Evolutionary conservation across 2,113 vertebrate genomes (phyloP).

Genomic region (Grallaria varia): DNA sequence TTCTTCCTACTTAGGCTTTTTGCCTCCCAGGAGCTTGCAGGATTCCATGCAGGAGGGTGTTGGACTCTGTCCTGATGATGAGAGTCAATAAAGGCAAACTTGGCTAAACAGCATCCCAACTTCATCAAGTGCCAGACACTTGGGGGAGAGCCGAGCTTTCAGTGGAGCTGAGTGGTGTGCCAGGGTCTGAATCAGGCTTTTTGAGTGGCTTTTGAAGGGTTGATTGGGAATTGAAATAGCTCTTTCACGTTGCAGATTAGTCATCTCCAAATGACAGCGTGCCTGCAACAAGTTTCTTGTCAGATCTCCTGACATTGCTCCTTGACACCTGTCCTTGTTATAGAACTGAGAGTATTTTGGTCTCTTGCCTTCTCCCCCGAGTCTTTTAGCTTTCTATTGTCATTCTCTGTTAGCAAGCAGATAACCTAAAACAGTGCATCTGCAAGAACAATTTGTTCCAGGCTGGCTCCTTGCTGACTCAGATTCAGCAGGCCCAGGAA

Average conservation of each 20-base stretch:
- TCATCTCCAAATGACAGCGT: neutral
- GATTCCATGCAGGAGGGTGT: neutral
- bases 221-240: constrained; percentile 14
- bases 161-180: neutral
- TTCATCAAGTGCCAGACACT: neutral
- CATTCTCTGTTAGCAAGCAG: neutral
- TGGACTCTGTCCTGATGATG: neutral
- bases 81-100: neutral
- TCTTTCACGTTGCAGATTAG: constrained; percentile 9
- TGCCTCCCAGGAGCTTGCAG: neutral
- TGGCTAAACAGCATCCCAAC: neutral
- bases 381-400: constrained; percentile 1
- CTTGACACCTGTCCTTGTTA: constrained; percentile 3
- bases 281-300: neutral
- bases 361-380: neutral
- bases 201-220: neutral
- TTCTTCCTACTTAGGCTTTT: neutral
- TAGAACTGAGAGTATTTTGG: neutral
- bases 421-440: neutral
- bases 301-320: neutral
- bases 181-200: neutral
- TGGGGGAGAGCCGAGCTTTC: neutral
- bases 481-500: constrained; percentile 22
- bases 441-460: constrained; percentile 44
- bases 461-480: constrained; percentile 14